phyloP scores from a whole-genome alignment of 2,888 invertebrate species.

The Priocnemis perturbator region DNA sequence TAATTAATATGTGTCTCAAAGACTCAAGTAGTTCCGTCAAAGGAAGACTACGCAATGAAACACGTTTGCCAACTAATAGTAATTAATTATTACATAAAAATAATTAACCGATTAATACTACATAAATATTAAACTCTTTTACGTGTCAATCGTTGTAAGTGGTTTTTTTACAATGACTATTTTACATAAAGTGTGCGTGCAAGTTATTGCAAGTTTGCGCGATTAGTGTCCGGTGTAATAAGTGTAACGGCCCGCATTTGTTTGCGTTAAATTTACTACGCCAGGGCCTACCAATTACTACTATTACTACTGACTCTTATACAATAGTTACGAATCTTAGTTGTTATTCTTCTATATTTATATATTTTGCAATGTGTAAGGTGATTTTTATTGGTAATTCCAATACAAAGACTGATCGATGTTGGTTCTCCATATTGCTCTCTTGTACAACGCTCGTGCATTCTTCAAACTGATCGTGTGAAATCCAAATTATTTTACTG shows the following conservation, averaged over 20 bases:
- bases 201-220: conserved; percentile 41
- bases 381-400: conserved; percentile 72
- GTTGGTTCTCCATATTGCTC: conserved; percentile 72
- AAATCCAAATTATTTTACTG: too few relatives aligned
- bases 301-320: conserved; percentile 61
- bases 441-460: conserved; percentile 31
- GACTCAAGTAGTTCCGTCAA: conserved; percentile 53
- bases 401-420: conserved; percentile 75
- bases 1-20: conserved; percentile 58
- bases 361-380: conserved; percentile 71
- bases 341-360: conserved; percentile 71
- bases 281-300: conserved; percentile 60
- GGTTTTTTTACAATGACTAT: conserved; percentile 66
- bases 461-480: too few relatives aligned
- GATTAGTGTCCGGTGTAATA: conserved; percentile 56
- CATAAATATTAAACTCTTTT: conserved; percentile 65
- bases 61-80: conserved; percentile 70
- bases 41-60: conserved; percentile 52
- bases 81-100: conserved; percentile 62
- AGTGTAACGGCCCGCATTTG: conserved; percentile 51
- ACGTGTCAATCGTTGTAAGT: conserved; percentile 65
- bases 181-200: conserved; percentile 61
- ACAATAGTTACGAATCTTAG: conserved; percentile 68
- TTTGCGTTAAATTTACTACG: conserved; percentile 47
- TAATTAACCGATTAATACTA: conserved; percentile 66